phyloP scores from a whole-genome alignment of 2,888 invertebrate species.

The Dichetophora obliterata region DNA sequence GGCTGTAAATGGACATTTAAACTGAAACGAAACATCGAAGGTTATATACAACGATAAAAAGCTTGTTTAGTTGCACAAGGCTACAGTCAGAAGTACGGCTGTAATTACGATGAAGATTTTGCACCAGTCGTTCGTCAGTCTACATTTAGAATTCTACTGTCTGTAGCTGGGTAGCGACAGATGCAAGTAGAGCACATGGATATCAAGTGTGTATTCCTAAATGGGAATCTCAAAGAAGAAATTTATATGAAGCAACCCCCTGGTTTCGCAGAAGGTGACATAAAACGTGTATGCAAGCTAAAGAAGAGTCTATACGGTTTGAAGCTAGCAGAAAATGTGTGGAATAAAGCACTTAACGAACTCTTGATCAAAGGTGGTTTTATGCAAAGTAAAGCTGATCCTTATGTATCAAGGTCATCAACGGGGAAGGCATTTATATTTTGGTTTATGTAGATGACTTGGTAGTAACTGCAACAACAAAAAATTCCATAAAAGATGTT shows the following conservation, averaged over 20 bases:
- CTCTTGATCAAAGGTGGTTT: too few relatives aligned
- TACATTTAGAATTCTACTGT: conserved; percentile 38
- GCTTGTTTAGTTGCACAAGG: too few relatives aligned
- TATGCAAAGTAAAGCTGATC: conserved; percentile 43
- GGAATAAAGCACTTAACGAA: too few relatives aligned
- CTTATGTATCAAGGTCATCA: conserved; percentile 32
- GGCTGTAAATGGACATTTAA: too few relatives aligned
- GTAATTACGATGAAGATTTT: not conserved
- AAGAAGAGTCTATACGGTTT: conserved; percentile 41
- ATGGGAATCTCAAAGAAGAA: conserved; percentile 20
- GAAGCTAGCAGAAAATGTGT: too few relatives aligned
- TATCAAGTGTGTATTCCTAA: conserved; percentile 36
- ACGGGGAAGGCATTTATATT: conserved; percentile 28
- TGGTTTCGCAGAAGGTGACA: conserved; percentile 26
- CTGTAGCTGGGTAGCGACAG: conserved; percentile 38
- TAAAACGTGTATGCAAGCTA: conserved; percentile 28
- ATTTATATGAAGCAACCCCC: conserved; percentile 31
- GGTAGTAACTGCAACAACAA: too few relatives aligned
- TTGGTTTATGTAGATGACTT: conserved; percentile 40
- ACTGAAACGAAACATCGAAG: too few relatives aligned
- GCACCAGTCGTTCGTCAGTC: too few relatives aligned
- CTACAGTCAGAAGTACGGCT: too few relatives aligned
- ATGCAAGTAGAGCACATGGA: conserved; percentile 42
- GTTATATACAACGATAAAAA: too few relatives aligned
- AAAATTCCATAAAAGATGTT: conserved; percentile 16